These are phyloP conservation scores for Machaerirhynchus nigripectus DNA, from an alignment of 2,113 vertebrate species.

Conservation along the genomic window DNA sequence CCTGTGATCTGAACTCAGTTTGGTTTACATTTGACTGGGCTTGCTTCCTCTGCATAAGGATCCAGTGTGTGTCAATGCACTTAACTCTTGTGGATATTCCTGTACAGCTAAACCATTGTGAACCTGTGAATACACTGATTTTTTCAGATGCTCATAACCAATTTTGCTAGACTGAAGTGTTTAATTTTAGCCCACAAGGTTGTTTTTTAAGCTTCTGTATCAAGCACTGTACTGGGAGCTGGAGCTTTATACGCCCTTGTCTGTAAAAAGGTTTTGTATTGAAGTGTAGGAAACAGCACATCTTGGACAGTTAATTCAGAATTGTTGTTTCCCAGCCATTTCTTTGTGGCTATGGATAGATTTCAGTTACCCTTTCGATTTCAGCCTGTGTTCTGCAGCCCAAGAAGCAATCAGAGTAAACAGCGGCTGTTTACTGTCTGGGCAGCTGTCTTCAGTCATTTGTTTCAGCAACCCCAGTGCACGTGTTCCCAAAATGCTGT, in stretches of 20 bases:
- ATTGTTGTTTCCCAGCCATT: neutral
- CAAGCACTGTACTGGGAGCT: neutral
- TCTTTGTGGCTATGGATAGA: neutral
- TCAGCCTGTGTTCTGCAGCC: neutral
- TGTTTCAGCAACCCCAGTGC: neutral
- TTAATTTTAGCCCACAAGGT: neutral
- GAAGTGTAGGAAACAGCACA: neutral
- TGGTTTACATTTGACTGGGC: neutral
- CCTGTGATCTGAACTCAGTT: neutral
- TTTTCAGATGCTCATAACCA: neutral
- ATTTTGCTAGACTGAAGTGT: neutral
- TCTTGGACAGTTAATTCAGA: neutral
- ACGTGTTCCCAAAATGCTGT: neutral
- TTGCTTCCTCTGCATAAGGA: neutral
- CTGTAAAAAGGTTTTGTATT: neutral
- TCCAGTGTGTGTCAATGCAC: neutral
- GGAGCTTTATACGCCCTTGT: neutral
- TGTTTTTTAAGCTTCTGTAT: neutral
- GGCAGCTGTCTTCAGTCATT: slow-evolving; percentile 14
- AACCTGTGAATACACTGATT: neutral
- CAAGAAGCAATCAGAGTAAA: neutral
- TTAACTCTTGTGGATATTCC: neutral
- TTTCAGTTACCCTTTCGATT: neutral
- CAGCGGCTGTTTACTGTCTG: neutral
- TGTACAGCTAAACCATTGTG: neutral